Evolutionary conservation across 2,888 invertebrate genomes (phyloP).

Genomic region (Nipponacmea schrenckii): DNA sequence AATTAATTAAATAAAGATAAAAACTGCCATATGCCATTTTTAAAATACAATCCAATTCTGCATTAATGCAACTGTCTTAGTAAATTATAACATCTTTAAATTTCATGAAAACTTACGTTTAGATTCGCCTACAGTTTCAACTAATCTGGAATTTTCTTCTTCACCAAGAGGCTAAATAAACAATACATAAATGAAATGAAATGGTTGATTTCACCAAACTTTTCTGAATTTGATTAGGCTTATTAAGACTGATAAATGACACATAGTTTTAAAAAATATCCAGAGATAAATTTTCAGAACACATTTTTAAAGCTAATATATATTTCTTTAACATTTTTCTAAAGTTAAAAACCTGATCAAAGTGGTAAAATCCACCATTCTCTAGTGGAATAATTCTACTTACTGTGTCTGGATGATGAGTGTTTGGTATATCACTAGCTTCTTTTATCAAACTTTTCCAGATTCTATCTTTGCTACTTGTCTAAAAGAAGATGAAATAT

Average conservation of each 20-base stretch:
- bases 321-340: neutral
- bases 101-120: slow-evolving; percentile 39
- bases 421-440: slow-evolving; percentile 80
- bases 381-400: slow-evolving; percentile 2
- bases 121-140: slow-evolving; percentile 47
- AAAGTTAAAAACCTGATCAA: too few relatives aligned
- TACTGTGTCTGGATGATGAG: slow-evolving; percentile 76
- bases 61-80: too few relatives aligned
- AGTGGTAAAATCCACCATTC: too few relatives aligned
- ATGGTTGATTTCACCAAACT: neutral
- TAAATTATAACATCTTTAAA: too few relatives aligned
- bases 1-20: neutral
- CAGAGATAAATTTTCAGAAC: too few relatives aligned
- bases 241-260: neutral
- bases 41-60: neutral
- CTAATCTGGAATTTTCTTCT: slow-evolving; percentile 46
- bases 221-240: neutral
- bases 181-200: slow-evolving; percentile 12
- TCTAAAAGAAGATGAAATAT: slow-evolving; percentile 19
- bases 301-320: too few relatives aligned
- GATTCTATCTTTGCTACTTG: slow-evolving; percentile 20
- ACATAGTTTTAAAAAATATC: too few relatives aligned
- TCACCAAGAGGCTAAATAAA: slow-evolving; percentile 56
- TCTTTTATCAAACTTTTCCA: slow-evolving; percentile 71
- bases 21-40: neutral